Percentiles rank a stretch among this genome's conserved stretches.
Evolutionary conservation across 2,888 invertebrate genomes (phyloP).

Genomic region (Pyralis farinalis): DNA sequence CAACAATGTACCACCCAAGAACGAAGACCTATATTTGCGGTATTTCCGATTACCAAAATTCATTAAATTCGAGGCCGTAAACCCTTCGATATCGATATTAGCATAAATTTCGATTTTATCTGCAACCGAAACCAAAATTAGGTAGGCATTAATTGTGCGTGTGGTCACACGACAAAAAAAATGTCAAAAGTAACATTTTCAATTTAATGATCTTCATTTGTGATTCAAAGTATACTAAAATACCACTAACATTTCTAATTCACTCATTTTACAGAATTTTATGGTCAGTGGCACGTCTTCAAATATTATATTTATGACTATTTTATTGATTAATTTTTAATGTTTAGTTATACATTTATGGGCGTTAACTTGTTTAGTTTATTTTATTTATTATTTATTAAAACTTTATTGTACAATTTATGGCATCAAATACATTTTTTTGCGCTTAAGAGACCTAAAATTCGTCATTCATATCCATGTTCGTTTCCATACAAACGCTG

Average conservation of each 20-base stretch:
- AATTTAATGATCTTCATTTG: conserved; percentile 7
- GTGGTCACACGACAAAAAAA: conserved; percentile 32
- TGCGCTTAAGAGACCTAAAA: too few relatives aligned
- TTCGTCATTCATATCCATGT: too few relatives aligned
- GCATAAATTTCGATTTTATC: conserved; percentile 69
- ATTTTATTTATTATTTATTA: too few relatives aligned
- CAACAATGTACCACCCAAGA: conserved; percentile 42
- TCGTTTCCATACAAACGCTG: too few relatives aligned
- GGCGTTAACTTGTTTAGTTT: too few relatives aligned
- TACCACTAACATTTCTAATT: not conserved
- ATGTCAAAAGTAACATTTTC: conserved; percentile 9
- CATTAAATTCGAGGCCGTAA: conserved; percentile 49
- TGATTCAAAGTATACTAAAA: conserved; percentile 6
- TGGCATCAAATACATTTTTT: too few relatives aligned
- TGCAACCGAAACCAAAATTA: conserved; percentile 51
- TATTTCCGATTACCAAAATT: conserved; percentile 69
- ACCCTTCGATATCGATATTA: conserved; percentile 49
- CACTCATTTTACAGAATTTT: not conserved
- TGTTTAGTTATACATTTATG: too few relatives aligned
- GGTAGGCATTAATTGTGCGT: conserved; percentile 51
- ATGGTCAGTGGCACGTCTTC: not conserved
- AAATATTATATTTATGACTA: not conserved
- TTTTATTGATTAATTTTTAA: not conserved
- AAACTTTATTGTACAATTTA: too few relatives aligned
- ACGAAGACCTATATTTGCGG: conserved; percentile 48